Conservation (phyloP, 92 coral and sea anemone species). For the Umimayanthus kanabou region DNA sequence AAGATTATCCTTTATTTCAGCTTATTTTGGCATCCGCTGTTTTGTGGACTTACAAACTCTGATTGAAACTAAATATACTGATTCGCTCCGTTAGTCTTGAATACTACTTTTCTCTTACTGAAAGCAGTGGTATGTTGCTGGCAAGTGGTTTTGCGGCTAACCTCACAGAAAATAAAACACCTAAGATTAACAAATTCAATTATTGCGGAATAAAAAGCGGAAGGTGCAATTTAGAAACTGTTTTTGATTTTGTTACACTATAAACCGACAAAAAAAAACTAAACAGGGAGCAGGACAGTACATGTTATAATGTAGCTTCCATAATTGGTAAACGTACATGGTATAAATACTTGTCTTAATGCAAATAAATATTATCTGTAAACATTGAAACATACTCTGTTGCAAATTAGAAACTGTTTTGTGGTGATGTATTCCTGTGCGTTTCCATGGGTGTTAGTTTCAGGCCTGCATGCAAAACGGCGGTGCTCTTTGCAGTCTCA, state of each 20-base stretch:
- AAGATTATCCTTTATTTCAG: background rate
- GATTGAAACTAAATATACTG: background rate
- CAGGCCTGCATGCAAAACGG: background rate
- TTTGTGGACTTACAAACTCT: background rate
- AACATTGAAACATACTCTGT: background rate
- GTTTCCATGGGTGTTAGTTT: background rate
- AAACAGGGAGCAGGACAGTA: background rate
- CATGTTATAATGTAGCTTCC: background rate
- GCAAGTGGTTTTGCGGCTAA: constrained; percentile 20
- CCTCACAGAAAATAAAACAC: background rate
- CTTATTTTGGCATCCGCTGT: background rate
- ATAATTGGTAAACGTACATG: background rate
- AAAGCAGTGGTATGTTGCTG: background rate
- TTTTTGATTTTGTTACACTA: background rate
- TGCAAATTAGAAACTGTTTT: too few species aligned
- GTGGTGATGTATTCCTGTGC: too few species aligned
- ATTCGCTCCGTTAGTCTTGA: background rate
- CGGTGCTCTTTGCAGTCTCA: background rate
- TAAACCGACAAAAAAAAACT: background rate
- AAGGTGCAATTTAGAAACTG: background rate
- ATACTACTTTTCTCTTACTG: background rate
- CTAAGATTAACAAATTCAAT: background rate
- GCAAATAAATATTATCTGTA: background rate
- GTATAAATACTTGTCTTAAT: background rate
- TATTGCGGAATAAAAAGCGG: background rate